These are phyloP conservation scores for Steatornis caripensis DNA, from an alignment of 2,113 vertebrate species.

Conservation along the genomic window DNA sequence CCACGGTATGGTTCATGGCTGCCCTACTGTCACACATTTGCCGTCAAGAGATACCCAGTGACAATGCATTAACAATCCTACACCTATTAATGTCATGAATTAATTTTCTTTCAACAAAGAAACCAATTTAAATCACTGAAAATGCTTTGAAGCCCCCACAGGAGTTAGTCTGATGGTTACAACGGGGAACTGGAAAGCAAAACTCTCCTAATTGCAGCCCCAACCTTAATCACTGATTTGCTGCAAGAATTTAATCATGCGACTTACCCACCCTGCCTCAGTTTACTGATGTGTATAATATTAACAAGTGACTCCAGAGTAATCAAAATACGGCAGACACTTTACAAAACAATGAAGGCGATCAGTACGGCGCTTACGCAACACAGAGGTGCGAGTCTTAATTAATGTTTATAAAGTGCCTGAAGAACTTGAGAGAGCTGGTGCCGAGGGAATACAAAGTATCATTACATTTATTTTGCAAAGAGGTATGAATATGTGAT, in stretches of 20 bases:
- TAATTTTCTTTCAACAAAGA: neutral
- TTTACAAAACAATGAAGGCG: neutral
- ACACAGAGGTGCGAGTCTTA: neutral
- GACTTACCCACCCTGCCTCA: neutral
- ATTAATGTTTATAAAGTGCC: conserved; percentile 31
- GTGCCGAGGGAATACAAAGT: neutral
- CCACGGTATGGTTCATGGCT: neutral
- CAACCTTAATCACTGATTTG: neutral
- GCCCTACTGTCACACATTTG: neutral
- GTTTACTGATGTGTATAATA: neutral
- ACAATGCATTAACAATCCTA: neutral
- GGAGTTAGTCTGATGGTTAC: neutral
- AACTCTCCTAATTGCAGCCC: neutral
- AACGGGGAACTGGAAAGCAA: neutral
- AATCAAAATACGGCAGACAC: neutral
- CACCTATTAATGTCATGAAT: neutral
- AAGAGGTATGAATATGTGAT: conserved; percentile 35
- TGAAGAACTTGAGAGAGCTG: neutral
- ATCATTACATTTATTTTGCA: conserved; percentile 36
- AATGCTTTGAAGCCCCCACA: neutral
- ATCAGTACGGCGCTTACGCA: neutral
- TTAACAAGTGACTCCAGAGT: neutral
- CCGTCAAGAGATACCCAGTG: neutral
- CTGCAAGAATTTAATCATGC: neutral
- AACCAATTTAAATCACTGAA: neutral